Evolutionary conservation across 2,888 invertebrate species (phyloP).

Genomic region (Volucella zonaria): DNA sequence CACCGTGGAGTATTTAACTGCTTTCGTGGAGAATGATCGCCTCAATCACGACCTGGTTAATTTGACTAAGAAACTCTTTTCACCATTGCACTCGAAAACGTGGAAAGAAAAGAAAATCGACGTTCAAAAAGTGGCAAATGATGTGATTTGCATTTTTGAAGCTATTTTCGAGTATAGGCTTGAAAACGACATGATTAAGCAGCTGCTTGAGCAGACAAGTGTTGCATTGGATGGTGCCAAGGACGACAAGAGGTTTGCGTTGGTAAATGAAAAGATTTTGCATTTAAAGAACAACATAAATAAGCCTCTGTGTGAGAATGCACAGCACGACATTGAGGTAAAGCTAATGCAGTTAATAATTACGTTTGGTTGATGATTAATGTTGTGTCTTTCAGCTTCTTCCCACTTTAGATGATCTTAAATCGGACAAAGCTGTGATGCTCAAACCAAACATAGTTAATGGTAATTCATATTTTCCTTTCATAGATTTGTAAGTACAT

Average conservation of each 20-base stretch:
- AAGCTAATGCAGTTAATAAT: neutral
- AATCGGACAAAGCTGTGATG: conserved; percentile 79
- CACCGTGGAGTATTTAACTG: conserved; percentile 75
- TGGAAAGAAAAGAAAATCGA: conserved; percentile 59
- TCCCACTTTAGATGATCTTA: conserved; percentile 83
- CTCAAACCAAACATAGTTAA: conserved; percentile 85
- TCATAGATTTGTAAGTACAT: too few species aligned
- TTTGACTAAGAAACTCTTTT: conserved; percentile 74
- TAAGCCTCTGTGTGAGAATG: neutral
- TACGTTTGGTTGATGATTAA: neutral
- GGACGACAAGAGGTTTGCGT: conserved; percentile 23
- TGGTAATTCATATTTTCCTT: conserved; percentile 84
- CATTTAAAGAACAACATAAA: conserved; percentile 24
- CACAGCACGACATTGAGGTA: conserved; percentile 37
- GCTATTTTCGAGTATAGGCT: conserved; percentile 57
- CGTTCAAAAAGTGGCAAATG: conserved; percentile 40
- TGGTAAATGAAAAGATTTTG: conserved; percentile 31
- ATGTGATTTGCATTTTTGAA: conserved; percentile 52
- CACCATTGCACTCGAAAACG: conserved; percentile 56
- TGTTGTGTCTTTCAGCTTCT: conserved; percentile 81
- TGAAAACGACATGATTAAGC: conserved; percentile 78
- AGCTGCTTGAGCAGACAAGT: conserved; percentile 48
- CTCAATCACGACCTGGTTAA: conserved; percentile 76
- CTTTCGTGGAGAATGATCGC: conserved; percentile 75
- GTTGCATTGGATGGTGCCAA: conserved; percentile 27